Conservation (phyloP, 2,797 vertebrate genomes). For the Choloepus didactylus region DNA sequence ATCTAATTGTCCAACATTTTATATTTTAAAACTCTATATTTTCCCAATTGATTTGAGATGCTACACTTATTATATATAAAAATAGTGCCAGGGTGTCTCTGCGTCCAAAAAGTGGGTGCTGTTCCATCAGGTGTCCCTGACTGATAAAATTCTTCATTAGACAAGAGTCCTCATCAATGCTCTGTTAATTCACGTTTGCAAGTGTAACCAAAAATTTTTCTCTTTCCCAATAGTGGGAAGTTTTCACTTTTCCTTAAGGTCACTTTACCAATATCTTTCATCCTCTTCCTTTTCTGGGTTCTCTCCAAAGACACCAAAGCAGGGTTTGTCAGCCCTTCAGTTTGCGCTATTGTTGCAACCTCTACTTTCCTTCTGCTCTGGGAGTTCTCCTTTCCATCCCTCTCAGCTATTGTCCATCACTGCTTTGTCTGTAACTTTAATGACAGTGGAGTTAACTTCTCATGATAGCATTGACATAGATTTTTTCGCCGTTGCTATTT, state of each 20-base stretch:
- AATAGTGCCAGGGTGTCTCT: not conserved
- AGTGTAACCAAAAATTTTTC: not conserved
- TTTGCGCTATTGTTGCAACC: not conserved
- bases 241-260: not conserved
- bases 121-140: not conserved
- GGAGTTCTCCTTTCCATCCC: not conserved
- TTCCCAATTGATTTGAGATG: not conserved
- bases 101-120: not conserved
- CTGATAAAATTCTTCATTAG: not conserved
- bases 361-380: not conserved
- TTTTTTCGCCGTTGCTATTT: not conserved
- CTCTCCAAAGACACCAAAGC: not conserved
- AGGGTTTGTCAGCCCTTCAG: not conserved
- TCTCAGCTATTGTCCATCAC: not conserved
- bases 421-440: not conserved
- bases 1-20: not conserved
- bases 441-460: not conserved
- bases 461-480: not conserved
- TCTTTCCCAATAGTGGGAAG: not conserved
- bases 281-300: not conserved
- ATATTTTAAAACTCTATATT: not conserved
- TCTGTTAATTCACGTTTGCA: constrained; percentile 25
- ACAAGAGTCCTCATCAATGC: not conserved
- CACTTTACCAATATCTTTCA: not conserved
- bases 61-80: not conserved